A percentile compares a stretch with the other conserved stretches of the same genome.
Conservation (phyloP, 2,888 invertebrate species). For the Melanophora roralis region DNA sequence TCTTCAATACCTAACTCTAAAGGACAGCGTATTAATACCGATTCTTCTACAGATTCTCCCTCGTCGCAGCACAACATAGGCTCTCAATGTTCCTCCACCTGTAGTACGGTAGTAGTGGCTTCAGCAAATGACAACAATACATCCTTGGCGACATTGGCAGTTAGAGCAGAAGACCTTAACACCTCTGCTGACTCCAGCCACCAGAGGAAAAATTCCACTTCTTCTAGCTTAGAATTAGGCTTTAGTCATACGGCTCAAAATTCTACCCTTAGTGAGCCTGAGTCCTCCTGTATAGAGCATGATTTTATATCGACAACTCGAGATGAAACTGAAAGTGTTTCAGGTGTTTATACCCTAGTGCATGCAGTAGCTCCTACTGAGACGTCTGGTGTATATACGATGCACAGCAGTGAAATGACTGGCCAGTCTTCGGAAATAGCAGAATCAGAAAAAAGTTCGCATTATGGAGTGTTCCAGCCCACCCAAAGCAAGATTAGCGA, state of each 20-base stretch:
- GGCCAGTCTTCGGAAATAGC: slow-evolving; percentile 80
- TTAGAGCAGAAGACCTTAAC: slow-evolving; percentile 43
- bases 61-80: slow-evolving; percentile 81
- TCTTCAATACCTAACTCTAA: slow-evolving; percentile 65
- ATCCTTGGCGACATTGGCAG: slow-evolving; percentile 67
- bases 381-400: slow-evolving; percentile 90
- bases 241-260: slow-evolving; percentile 93
- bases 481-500: slow-evolving; percentile 77
- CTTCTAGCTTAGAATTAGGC: slow-evolving; percentile 89
- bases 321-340: slow-evolving; percentile 78
- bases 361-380: slow-evolving; percentile 85
- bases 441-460: slow-evolving; percentile 80
- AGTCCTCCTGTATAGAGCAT: slow-evolving; percentile 82
- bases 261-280: slow-evolving; percentile 86
- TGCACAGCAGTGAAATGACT: slow-evolving; percentile 82
- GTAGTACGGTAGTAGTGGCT: slow-evolving; percentile 90
- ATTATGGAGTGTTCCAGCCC: slow-evolving; percentile 80
- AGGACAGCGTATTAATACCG: slow-evolving; percentile 63
- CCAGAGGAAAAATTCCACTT: slow-evolving; percentile 81
- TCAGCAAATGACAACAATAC: slow-evolving; percentile 66
- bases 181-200: slow-evolving; percentile 75
- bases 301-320: slow-evolving; percentile 77
- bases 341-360: slow-evolving; percentile 80
- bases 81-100: slow-evolving; percentile 91
- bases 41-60: slow-evolving; percentile 77